Percentiles rank a stretch among this genome's conserved stretches.
Evolutionary conservation across 1,140 invertebrate species (phyloP).

Genomic region (Colletes latitarsis): DNA sequence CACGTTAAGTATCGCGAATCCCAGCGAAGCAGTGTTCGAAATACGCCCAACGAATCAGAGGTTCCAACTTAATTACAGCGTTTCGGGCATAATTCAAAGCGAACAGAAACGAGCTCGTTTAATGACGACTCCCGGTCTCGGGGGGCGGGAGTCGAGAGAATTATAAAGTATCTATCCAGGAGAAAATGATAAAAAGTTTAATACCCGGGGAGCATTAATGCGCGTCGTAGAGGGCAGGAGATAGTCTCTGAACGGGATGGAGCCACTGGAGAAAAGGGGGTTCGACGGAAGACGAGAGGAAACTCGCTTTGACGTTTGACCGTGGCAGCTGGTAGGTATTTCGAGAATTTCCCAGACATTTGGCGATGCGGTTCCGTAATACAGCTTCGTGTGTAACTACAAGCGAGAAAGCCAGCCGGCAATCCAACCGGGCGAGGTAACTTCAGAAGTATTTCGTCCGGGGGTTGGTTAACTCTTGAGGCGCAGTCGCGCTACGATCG

Average conservation of each 20-base stretch:
- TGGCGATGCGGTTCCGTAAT: conserved; percentile 23
- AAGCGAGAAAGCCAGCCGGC: conserved; percentile 26
- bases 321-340: conserved; percentile 44
- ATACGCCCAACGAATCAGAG: not conserved
- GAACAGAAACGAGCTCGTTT: not conserved
- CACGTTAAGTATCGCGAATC: not conserved
- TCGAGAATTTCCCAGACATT: conserved; percentile 56
- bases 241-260: not conserved
- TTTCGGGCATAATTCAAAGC: conserved; percentile 4
- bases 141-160: not conserved
- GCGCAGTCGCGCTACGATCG: conserved; percentile 3
- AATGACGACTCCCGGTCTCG: not conserved
- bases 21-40: not conserved
- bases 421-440: conserved; percentile 11
- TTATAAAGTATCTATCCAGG: not conserved
- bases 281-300: not conserved
- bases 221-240: not conserved
- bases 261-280: too few species aligned
- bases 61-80: not conserved
- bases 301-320: conserved; percentile 59
- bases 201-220: not conserved
- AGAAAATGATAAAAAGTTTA: conserved; percentile 4
- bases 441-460: conserved; percentile 42
- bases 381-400: conserved; percentile 38
- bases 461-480: conserved; percentile 16